Evolutionary conservation across 1,140 invertebrate genomes (phyloP).

Genomic region (Bathynomus jamesi): DNA sequence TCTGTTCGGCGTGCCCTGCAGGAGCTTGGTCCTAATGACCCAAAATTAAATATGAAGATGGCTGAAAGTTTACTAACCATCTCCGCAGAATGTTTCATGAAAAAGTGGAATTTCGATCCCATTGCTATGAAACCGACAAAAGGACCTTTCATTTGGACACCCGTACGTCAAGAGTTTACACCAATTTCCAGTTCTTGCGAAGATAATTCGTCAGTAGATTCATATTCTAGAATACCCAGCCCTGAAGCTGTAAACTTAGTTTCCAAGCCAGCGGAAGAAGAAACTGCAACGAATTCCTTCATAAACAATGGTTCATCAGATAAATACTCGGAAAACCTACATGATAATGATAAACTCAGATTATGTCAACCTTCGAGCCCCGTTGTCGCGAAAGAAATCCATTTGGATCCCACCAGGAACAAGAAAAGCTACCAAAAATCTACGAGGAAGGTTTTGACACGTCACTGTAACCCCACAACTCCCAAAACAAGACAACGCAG

Average conservation of each 20-base stretch:
- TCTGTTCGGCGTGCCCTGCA: conserved; percentile 9
- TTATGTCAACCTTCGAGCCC: background rate
- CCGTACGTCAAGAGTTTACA: background rate
- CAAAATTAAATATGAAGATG: conserved; percentile 21
- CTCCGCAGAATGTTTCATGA: conserved; percentile 16
- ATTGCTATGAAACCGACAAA: background rate
- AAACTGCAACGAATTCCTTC: background rate
- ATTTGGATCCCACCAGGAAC: no score
- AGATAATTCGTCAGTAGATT: no score
- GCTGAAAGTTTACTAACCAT: conserved; percentile 14
- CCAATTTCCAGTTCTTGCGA: no score
- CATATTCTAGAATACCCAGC: no score
- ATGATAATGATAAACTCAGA: background rate
- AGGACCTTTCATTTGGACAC: conserved; percentile 13
- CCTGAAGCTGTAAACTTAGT: background rate
- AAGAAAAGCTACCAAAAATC: background rate
- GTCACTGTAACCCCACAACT: background rate
- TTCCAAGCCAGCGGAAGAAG: background rate
- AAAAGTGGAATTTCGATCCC: conserved; percentile 22
- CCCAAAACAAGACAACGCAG: background rate
- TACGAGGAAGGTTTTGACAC: background rate
- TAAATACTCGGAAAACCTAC: background rate
- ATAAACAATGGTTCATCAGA: background rate
- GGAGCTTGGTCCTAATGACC: conserved; percentile 16
- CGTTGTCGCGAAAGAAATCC: no score